Conservation (phyloP, 2,113 vertebrate species). For the Phodopus roborovskii region DNA sequence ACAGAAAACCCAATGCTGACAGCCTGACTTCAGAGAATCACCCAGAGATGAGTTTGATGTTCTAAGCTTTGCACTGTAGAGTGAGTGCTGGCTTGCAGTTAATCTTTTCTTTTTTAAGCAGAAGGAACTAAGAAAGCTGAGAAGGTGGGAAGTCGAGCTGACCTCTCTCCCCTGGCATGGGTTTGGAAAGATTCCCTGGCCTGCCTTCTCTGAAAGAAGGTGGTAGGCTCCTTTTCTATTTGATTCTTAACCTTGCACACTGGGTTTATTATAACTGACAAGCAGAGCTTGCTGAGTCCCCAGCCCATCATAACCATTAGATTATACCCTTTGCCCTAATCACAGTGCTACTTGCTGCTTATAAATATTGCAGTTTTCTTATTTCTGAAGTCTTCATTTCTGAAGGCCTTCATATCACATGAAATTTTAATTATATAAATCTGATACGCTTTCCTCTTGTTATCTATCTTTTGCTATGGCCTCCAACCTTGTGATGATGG, state of each 20-base stretch:
- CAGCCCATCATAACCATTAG: background rate
- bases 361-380: background rate
- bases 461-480: background rate
- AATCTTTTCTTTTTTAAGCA: background rate
- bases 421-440: background rate
- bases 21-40: background rate
- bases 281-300: background rate
- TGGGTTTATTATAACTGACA: background rate
- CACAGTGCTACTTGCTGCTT: background rate
- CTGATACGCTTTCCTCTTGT: background rate
- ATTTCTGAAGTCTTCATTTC: background rate
- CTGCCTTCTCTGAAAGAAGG: background rate
- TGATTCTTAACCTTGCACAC: too few species aligned
- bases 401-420: background rate
- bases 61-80: background rate
- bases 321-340: background rate
- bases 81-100: background rate
- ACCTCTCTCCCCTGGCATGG: background rate
- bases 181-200: background rate
- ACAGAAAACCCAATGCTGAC: background rate
- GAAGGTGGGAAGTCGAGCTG: background rate
- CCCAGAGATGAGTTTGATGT: background rate
- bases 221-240: background rate
- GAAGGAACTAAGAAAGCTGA: background rate
- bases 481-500: background rate